phyloP scores from a whole-genome alignment of 1,140 invertebrate genomes.

The Saxidomus purpurata region DNA sequence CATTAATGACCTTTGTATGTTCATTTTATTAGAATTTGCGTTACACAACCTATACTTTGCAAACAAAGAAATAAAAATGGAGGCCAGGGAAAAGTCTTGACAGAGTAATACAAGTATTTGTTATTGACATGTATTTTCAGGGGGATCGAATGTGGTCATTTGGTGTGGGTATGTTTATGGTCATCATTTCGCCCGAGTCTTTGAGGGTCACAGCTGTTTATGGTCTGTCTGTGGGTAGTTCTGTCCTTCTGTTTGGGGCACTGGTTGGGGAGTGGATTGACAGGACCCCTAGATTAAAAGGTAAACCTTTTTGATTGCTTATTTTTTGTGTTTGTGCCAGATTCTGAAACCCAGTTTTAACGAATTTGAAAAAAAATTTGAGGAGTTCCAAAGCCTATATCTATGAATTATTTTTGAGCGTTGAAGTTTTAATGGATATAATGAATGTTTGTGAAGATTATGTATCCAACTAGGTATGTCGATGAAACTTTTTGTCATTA shows the following conservation, averaged over 20 bases:
- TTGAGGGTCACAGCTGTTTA: conserved; percentile 87
- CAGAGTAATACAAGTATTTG: too few relatives aligned
- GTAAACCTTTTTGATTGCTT: too few relatives aligned
- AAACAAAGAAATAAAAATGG: too few relatives aligned
- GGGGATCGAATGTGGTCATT: conserved; percentile 86
- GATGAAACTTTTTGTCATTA: too few relatives aligned
- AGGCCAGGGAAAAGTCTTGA: too few relatives aligned
- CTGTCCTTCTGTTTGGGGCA: conserved; percentile 87
- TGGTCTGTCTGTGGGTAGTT: conserved; percentile 85
- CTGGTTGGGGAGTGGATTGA: conserved; percentile 88
- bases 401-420: too few relatives aligned
- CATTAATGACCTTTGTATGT: too few relatives aligned
- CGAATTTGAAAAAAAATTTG: not conserved
- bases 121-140: conserved; percentile 38
- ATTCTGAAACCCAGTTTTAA: not conserved
- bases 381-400: not conserved
- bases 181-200: conserved; percentile 82
- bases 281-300: conserved; percentile 86
- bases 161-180: conserved; percentile 88
- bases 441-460: too few relatives aligned
- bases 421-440: too few relatives aligned
- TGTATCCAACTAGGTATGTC: too few relatives aligned
- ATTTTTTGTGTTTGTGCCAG: not conserved
- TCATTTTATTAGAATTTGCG: too few relatives aligned
- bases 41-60: too few relatives aligned